Evolutionary conservation across 2,797 vertebrate genomes (phyloP), one percentile per base, ranked within the genome.

Genomic region (Ispidina lecontei): DNA sequence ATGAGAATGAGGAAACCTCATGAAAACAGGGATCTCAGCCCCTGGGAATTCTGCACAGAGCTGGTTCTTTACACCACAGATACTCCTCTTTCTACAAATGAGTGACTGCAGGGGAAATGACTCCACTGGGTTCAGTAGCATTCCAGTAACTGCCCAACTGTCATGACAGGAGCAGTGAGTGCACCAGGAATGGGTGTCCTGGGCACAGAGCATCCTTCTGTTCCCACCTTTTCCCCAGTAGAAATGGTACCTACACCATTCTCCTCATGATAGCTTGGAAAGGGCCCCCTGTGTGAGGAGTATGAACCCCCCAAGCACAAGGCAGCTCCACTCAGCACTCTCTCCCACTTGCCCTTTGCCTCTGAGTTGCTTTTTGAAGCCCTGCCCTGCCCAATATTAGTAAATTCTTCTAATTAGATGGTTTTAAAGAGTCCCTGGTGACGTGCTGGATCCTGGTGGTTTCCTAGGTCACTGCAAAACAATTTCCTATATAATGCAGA

Each of bases 381-480:
- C 31, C 59, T 89, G 90, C 86, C 86, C 91, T 89, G 71, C 84
- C 72, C 81, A 22, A 70, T 29, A 70, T 28, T 31, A 59, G 75
- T 75, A 74, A 95, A 94, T 95, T 69, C 89, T 69, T 84, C 93
- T 83, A 55, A 91, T 91, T 64, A 87, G 60, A 65, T 65, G 20
- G 39, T 90, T 78, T 33, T 69, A 70, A 85, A 63, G 84, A 39
- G 88, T 91, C 75, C 86, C 90, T 33, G 6, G 78, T 20, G 93
- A 72, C 86, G 58, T 83, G 77, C 71, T 95, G 90, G 89, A 90
- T 91, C 39, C 62, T 49, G 88, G 90, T 80, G 63, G 13, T 81
- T 87, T 64, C 88, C 94, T 82, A 63, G 93, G 94, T 94, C 93
- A 59, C 78, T n/a, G 72, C 86, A 91, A 72, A 96, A 94, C 84